Evolutionary conservation across 2,888 invertebrate genomes (phyloP).

Genomic region (Nemapogon koenigi): DNA sequence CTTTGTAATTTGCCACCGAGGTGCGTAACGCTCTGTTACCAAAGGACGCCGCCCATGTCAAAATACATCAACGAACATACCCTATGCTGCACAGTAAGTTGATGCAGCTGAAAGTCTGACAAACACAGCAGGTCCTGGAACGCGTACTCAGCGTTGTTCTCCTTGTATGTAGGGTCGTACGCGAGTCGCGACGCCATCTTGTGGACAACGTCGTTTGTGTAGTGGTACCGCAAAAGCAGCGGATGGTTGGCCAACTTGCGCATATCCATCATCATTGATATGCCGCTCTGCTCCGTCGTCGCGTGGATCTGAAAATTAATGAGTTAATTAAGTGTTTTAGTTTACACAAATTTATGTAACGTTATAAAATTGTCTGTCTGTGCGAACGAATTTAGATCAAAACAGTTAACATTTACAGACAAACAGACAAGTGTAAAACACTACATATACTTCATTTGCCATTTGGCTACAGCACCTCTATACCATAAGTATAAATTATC

Average conservation of each 20-base stretch:
- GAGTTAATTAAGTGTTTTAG: too few relatives aligned
- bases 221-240: conserved; percentile 78
- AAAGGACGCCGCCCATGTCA: too few relatives aligned
- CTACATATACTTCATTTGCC: too few relatives aligned
- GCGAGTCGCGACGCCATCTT: conserved; percentile 76
- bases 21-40: too few relatives aligned
- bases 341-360: not conserved
- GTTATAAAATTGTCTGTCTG: too few relatives aligned
- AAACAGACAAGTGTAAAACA: too few relatives aligned
- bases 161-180: conserved; percentile 72
- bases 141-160: conserved; percentile 78
- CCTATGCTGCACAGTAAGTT: conserved; percentile 72
- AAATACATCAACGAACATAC: too few relatives aligned
- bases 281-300: conserved; percentile 67
- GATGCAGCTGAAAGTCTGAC: conserved; percentile 93
- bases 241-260: conserved; percentile 95
- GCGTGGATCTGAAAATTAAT: conserved; percentile 43
- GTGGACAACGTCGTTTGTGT: conserved; percentile 66
- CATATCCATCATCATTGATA: conserved; percentile 91
- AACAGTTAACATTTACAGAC: too few relatives aligned
- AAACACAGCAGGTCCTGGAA: conserved; percentile 86
- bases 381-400: too few relatives aligned
- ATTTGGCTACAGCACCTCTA: too few relatives aligned
- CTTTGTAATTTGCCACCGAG: too few relatives aligned
- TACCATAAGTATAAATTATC: conserved; percentile 19